phyloP scores from a whole-genome alignment of 2,888 invertebrate genomes.

The Acanthosoma haemorrhoidale region DNA sequence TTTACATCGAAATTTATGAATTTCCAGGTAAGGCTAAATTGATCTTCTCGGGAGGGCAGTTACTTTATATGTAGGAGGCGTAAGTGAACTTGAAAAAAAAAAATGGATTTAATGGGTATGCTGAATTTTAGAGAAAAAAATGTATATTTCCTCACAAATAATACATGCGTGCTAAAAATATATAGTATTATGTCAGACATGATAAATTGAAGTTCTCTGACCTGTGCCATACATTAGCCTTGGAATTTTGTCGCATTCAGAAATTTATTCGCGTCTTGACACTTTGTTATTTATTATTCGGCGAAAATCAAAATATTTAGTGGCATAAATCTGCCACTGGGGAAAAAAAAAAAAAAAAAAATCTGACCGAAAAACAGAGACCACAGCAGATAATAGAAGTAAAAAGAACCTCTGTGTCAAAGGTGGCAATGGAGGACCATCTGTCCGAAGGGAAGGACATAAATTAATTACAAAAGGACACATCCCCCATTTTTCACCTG shows the following conservation, averaged over 20 bases:
- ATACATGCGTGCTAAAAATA: no score
- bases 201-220: no score
- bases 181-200: no score
- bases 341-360: neutral
- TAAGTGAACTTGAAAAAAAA: no score
- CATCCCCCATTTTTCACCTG: slow-evolving; percentile 5
- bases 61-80: no score
- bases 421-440: slow-evolving; percentile 8
- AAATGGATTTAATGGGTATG: no score
- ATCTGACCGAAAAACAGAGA: neutral
- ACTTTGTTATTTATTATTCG: neutral
- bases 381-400: neutral
- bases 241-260: neutral
- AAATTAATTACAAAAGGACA: slow-evolving; percentile 11
- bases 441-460: neutral
- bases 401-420: slow-evolving; percentile 1
- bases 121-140: no score
- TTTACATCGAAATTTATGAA: no score
- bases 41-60: no score
- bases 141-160: no score
- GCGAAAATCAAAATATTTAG: neutral
- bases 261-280: neutral
- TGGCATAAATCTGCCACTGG: neutral
- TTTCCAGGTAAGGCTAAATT: no score
- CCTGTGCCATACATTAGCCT: neutral